A percentile compares a stretch with the other conserved stretches of the same genome.
Conservation (phyloP, 2,113 vertebrate species). For the Notarius lentiginosus region DNA sequence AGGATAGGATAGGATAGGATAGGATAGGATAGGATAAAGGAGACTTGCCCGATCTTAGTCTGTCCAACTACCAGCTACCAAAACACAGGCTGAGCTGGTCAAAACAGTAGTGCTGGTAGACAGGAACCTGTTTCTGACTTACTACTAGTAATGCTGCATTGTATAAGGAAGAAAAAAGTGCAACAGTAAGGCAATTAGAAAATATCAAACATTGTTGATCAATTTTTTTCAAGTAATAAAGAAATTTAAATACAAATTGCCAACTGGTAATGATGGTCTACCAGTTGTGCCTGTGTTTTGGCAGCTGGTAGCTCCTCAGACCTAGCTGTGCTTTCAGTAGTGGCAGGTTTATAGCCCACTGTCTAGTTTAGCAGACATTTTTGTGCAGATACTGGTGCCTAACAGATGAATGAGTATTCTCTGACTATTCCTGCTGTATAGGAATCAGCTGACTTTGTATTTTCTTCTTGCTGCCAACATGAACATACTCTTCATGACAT, state of each 20-base stretch:
- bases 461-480: conserved; percentile 57
- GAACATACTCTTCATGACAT: conserved; percentile 68
- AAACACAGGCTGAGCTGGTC: background rate
- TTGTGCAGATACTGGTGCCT: conserved; percentile 9
- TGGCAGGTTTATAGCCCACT: no score
- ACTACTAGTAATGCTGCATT: background rate
- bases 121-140: background rate
- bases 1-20: background rate
- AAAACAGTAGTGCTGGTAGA: background rate
- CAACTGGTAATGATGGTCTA: background rate
- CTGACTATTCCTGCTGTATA: conserved; percentile 31
- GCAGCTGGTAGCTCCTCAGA: background rate
- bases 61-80: background rate
- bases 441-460: conserved; percentile 54
- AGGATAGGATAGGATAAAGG: background rate
- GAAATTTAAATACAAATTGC: background rate
- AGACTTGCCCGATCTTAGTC: background rate
- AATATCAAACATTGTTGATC: background rate
- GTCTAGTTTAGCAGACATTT: background rate
- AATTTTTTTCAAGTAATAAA: background rate
- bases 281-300: background rate
- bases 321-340: background rate
- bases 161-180: background rate
- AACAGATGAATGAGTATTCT: background rate
- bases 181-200: background rate